Conservation (phyloP, 1,140 invertebrate genomes). For the Venturia canescens region DNA sequence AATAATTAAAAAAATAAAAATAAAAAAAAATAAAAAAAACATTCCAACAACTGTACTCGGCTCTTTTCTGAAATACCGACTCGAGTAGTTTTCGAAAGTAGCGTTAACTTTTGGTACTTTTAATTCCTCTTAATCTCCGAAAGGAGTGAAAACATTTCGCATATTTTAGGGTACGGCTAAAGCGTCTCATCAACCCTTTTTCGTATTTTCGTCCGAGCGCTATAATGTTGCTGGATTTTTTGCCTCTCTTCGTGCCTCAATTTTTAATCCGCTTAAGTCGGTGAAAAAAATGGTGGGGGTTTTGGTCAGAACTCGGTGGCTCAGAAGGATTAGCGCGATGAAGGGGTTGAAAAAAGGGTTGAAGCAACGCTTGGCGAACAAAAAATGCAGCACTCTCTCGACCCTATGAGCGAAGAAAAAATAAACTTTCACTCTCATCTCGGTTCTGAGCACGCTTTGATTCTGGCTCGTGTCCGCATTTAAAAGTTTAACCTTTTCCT, state of each 20-base stretch:
- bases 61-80: no score
- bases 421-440: slow-evolving; percentile 15
- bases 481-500: neutral
- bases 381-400: neutral
- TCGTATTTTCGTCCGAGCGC: neutral
- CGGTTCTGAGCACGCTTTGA: neutral
- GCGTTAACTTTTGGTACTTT: neutral
- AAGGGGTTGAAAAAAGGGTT: slow-evolving; percentile 14
- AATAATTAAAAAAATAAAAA: no score
- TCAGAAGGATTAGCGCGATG: neutral
- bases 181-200: slow-evolving; percentile 4
- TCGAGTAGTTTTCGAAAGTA: neutral
- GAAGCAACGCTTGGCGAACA: neutral
- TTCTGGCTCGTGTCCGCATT: neutral
- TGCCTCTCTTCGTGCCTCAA: neutral
- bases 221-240: neutral
- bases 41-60: no score
- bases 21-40: no score
- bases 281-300: neutral
- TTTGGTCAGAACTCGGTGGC: neutral
- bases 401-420: neutral
- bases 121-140: neutral
- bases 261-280: slow-evolving; percentile 7
- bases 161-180: neutral
- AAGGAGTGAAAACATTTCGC: neutral